Evolutionary conservation across 2,888 invertebrate genomes (phyloP), one percentile per base, ranked within the genome.

Genomic region (Xestia xanthographa): DNA sequence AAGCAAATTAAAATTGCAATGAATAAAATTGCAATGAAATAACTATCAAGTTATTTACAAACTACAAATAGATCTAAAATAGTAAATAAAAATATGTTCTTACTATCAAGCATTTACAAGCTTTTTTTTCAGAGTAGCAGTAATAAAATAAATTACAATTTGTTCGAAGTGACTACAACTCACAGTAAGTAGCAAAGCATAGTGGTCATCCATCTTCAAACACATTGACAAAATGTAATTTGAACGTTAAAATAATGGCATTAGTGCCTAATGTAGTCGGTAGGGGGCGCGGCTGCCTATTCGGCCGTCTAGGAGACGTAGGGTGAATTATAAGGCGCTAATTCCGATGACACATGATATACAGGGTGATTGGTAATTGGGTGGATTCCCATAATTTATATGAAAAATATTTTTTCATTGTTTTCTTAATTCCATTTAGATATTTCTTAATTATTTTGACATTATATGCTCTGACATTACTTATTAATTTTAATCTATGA

Each of bases 291-390:
- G 50, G 38, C 56, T 38, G 58, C 26, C 72, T 73, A 66, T 56
- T 38, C 29, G 14, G 69, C 60, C 26, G 82, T 83, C 80, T 85
- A 82, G 79, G 72, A 76, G 68, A 48, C 69, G n/a, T 79, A 65
- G 74, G 80, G 84, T 92, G 92, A 92, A 85, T 91, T 91, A 91
- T 84, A 83, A 82, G 85, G 70, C 90, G 84, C 87, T 86, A 87
- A 79, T 87, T 85, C 87, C 87, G 69, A 82, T 90, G 91, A 91
- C 87, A 87, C 87, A 89, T 41, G n/a, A 41, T 41, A 26, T 11
- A 53, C 50, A 53, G 50, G 11, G 0, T 22, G 26, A 56, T 56
- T 26, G 5, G 56, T 56, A 26, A 56, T 56, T 14, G 26, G 26
- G 6, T 14, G 14, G 0, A 56, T 26, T 26, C 26, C 26, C n/a